Evolutionary conservation across 2,113 vertebrate genomes (phyloP), one percentile per base, ranked within the genome.

Genomic region (Oxyruncus cristatus): DNA sequence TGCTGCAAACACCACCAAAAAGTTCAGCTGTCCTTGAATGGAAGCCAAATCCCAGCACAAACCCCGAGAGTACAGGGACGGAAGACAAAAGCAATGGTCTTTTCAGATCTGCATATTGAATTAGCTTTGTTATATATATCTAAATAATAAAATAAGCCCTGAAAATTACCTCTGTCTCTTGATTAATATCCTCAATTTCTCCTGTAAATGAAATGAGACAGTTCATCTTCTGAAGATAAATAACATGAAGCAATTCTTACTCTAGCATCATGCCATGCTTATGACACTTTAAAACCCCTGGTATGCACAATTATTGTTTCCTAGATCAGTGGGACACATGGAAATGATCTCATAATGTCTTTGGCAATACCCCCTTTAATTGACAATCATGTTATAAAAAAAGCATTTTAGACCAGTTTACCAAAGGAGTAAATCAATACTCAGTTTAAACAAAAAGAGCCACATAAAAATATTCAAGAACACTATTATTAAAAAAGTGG

Each of bases 251-350:
- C 20, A 56, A 42, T n/a, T 94, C 41, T 49, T 85, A 55, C 53
- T 68, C 37, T 56, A 85, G n/a, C 37, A 65, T 49, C 65, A 61
- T 0, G 0, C 33, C 39, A n/a, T 23, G 24, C 41, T 66, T 42
- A 22, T 2, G 13, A 27, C 8, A 21, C 41, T 61, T 75, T 30
- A 75, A 89, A 92, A 18, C 5, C 12, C 6, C 80, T 10, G 3
- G 6, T 8, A 55, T 27, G 39, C 59, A 28, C 22, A 70, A 5
- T 30, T 84, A 49, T 2, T 44, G 52, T 37, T 35, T 78, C 44
- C 33, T 28, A n/a, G 5, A 37, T n/a, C 35, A 66, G n/a, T 11
- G 22, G 26, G 42, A 77, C 15, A 20, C 0, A 0, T 15, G 17
- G 49, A 73, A 87, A 62, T 22, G 1, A 53, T 11, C 39, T 0